phyloP scores from a whole-genome alignment of 2,888 invertebrate species.

The Epinotia demarniana region DNA sequence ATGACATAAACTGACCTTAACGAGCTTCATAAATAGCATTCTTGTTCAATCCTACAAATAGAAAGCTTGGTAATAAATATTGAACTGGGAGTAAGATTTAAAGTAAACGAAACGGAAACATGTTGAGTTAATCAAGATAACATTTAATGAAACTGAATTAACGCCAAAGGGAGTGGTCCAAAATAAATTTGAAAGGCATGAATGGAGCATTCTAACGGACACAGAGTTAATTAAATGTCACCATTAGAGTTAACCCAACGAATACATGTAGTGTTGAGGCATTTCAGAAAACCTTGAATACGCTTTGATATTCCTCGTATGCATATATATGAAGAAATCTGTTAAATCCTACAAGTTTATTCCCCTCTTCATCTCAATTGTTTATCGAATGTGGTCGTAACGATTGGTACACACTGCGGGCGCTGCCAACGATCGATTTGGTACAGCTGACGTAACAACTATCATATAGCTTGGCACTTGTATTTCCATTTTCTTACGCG shows the following conservation, averaged over 20 bases:
- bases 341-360: slow-evolving; percentile 25
- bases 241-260: not conserved
- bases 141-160: not conserved
- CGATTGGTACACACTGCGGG: slow-evolving; percentile 30
- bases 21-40: slow-evolving; percentile 18
- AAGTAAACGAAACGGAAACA: not conserved
- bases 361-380: slow-evolving; percentile 34
- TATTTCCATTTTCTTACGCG: slow-evolving; percentile 21
- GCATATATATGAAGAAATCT: not conserved
- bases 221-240: not conserved
- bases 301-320: not conserved
- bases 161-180: slow-evolving; percentile 2
- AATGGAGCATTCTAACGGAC: not conserved
- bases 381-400: slow-evolving; percentile 30
- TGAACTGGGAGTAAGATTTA: not conserved
- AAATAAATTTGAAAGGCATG: not conserved
- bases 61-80: slow-evolving; percentile 2
- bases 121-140: slow-evolving; percentile 1
- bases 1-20: slow-evolving; percentile 14
- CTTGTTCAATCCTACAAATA: slow-evolving; percentile 2
- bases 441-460: slow-evolving; percentile 39
- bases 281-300: not conserved
- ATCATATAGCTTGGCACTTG: slow-evolving; percentile 17
- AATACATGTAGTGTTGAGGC: not conserved
- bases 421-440: slow-evolving; percentile 43